Conservation (phyloP, 2,888 invertebrate genomes). For the Lochmaea crataegi region DNA sequence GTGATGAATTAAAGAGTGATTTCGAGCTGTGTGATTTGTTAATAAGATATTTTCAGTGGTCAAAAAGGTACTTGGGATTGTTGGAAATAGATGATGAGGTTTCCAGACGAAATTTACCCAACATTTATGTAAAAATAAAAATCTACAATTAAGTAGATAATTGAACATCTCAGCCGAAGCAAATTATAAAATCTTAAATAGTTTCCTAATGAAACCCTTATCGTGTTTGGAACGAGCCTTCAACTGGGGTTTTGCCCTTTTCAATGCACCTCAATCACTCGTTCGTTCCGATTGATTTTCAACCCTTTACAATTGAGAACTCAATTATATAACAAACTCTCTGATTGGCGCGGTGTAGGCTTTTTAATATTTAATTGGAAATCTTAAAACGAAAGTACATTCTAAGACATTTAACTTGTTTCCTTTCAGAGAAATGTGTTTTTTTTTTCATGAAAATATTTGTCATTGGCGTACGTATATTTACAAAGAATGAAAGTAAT, state of each 20-base stretch:
- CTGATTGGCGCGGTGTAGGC: conserved; percentile 20
- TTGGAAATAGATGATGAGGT: no score
- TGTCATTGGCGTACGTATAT: no score
- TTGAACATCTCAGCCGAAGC: neutral
- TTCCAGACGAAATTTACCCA: neutral
- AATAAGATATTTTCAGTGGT: no score
- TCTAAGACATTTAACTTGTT: neutral
- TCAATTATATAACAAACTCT: conserved; percentile 28
- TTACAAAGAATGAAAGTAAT: no score
- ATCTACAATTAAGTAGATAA: neutral
- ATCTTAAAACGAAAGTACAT: conserved; percentile 4
- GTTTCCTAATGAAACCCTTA: conserved; percentile 30
- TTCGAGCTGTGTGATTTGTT: no score
- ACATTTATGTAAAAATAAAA: neutral
- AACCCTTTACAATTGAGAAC: conserved; percentile 24
- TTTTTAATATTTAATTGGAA: conserved; percentile 25
- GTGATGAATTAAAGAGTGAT: no score
- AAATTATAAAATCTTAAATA: conserved; percentile 22
- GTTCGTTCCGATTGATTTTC: conserved; percentile 26
- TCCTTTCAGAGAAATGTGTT: neutral
- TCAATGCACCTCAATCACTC: conserved; percentile 32
- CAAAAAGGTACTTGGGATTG: no score
- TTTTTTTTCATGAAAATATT: no score
- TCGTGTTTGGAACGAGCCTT: conserved; percentile 21
- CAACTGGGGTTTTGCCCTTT: conserved; percentile 30